Evolutionary conservation across 2,113 vertebrate species (phyloP).

Genomic region (Oreochromis tanganicae): DNA sequence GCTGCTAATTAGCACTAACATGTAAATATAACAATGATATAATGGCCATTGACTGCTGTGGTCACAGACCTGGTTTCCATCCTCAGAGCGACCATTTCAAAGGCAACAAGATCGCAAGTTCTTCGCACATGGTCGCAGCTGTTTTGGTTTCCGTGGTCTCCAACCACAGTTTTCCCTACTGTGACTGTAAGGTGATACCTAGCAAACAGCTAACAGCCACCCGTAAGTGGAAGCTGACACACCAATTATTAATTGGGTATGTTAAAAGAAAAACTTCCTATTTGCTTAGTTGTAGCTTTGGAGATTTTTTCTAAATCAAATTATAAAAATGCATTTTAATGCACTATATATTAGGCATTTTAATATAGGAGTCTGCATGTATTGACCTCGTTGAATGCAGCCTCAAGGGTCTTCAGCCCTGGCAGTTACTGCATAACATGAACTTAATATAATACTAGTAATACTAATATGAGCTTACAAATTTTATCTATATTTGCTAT

Average conservation of each 20-base stretch:
- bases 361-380: not conserved
- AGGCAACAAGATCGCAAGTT: not conserved
- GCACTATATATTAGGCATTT: not conserved
- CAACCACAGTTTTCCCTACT: fast-evolving
- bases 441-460: not conserved
- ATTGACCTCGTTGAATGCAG: not conserved
- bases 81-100: not conserved
- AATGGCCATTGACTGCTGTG: fast-evolving
- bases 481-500: not conserved
- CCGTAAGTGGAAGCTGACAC: not conserved
- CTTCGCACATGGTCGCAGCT: not conserved
- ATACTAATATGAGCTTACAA: not conserved
- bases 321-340: not conserved
- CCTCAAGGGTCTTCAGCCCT: not conserved
- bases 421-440: not conserved
- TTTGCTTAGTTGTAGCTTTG: not conserved
- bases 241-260: not conserved
- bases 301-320: not conserved
- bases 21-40: not conserved
- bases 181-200: not conserved
- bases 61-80: not conserved
- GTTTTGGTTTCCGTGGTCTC: not conserved
- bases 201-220: not conserved
- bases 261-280: not conserved
- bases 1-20: not conserved